Evolutionary conservation across 2,797 vertebrate species (phyloP).

Genomic region (Tympanoctomys barrerae): DNA sequence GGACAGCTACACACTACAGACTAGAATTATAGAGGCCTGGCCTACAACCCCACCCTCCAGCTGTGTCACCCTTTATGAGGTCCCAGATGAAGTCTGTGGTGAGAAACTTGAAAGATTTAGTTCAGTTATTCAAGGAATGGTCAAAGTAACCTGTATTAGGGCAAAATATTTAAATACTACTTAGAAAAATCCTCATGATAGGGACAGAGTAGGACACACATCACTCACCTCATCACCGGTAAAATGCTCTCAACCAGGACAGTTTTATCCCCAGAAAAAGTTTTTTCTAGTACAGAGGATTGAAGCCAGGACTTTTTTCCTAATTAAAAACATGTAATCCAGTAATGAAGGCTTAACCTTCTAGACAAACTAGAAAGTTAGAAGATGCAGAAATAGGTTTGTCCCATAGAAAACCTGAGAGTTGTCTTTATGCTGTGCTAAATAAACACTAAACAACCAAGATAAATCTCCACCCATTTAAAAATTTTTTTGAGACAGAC

Average conservation of each 20-base stretch:
- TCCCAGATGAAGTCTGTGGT: background rate
- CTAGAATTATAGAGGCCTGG: background rate
- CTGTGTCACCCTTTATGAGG: background rate
- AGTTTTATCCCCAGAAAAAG: background rate
- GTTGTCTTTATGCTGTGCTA: background rate
- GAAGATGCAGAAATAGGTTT: constrained; percentile 29
- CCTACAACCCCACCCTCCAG: background rate
- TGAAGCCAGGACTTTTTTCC: background rate
- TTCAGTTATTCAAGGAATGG: background rate
- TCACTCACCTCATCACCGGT: background rate
- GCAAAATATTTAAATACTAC: background rate
- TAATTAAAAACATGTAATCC: constrained; percentile 21
- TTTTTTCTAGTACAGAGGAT: background rate
- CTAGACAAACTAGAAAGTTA: background rate
- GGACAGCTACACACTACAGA: background rate
- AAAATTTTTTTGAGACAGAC: background rate
- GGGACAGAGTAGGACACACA: background rate
- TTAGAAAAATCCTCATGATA: background rate
- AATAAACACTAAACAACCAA: background rate
- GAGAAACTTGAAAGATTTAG: background rate
- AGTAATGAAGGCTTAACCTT: constrained; percentile 11
- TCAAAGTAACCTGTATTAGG: background rate
- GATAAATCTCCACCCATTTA: background rate
- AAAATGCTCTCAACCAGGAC: background rate
- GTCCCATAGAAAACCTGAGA: constrained; percentile 32